Conservation (phyloP, 2,888 invertebrate genomes). For the Trimorus sp. region DNA sequence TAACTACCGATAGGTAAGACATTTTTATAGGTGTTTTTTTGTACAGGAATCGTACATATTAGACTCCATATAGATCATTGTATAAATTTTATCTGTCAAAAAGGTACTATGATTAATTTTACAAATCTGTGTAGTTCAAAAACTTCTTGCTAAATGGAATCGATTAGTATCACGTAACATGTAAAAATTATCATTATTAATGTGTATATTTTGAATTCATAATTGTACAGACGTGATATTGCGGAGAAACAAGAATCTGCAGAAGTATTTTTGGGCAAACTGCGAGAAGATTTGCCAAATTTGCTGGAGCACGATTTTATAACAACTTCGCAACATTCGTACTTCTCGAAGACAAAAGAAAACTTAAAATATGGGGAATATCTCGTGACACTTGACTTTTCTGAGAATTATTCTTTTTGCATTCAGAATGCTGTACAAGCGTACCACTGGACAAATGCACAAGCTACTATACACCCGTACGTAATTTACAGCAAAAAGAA, state of each 20-base stretch:
- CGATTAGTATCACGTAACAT: too few species aligned
- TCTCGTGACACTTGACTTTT: conserved; percentile 28
- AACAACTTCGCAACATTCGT: conserved; percentile 13
- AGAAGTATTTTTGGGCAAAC: conserved; percentile 12
- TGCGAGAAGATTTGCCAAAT: background rate
- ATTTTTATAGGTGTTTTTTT: background rate
- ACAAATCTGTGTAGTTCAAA: too few species aligned
- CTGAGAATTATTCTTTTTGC: conserved; percentile 32
- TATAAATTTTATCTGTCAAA: too few species aligned
- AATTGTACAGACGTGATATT: conserved; percentile 8
- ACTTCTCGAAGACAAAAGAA: conserved; percentile 17
- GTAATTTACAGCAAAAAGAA: conserved; percentile 15
- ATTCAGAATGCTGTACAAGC: conserved; percentile 32
- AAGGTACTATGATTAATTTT: too few species aligned
- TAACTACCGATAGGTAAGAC: conserved; percentile 26
- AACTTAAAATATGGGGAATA: conserved; percentile 18
- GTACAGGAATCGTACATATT: background rate
- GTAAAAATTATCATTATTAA: too few species aligned
- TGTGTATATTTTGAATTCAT: too few species aligned
- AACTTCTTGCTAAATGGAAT: too few species aligned
- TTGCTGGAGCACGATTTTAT: conserved; percentile 21
- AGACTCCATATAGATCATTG: too few species aligned
- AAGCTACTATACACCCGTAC: conserved; percentile 27
- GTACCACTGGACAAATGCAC: conserved; percentile 21
- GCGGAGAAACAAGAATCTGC: background rate